Evolutionary conservation across 2,888 invertebrate genomes (phyloP), one percentile per base, ranked within the genome.

Genomic region (Phengaris alcon): DNA sequence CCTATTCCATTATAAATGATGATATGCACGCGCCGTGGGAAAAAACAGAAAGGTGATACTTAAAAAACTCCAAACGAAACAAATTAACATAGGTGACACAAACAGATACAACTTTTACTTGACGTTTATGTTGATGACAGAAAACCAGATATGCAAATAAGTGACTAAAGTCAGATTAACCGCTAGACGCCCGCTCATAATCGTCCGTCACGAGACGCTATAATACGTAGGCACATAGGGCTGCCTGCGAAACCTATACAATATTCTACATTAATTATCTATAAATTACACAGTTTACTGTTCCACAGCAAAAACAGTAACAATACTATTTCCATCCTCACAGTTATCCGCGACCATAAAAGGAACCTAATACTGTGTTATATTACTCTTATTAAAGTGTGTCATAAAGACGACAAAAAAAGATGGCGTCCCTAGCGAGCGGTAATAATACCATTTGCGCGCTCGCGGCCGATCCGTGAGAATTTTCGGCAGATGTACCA

Each of bases 401-500:
- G 64, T 64, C 64, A 64, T 64, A 64, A 64, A 52, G 52, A 64
- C 12, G 64, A 9, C 44, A 64, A 64, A 64, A 64, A 64, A 64
- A 64, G 64, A 35, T 64, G 64, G 64, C 64, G 35, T 64, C 64
- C 64, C 64, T 52, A 35, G 51, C 54, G 87, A 87, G 84, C 85
- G 82, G 81, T 90, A 90, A 92, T 93, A 92, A 91, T 90, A 91
- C 88, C 88, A 87, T 87, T 86, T 87, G 84, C 82, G 78, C 78
- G 75, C 77, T 83, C 83, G 82, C 83, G 84, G 84, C 84, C 86
- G 87, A 89, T 85, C 90, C 93, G 93, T 93, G 93, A 93, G 93
- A 93, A 93, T 87, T 93, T 93, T 93, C 90, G 93, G 93, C 93
- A 93, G 93, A 93, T 93, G 93, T 93, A 91, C 93, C 93, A 92